Evolutionary conservation across 2,888 invertebrate species (phyloP).

Genomic region (Labia minor): DNA sequence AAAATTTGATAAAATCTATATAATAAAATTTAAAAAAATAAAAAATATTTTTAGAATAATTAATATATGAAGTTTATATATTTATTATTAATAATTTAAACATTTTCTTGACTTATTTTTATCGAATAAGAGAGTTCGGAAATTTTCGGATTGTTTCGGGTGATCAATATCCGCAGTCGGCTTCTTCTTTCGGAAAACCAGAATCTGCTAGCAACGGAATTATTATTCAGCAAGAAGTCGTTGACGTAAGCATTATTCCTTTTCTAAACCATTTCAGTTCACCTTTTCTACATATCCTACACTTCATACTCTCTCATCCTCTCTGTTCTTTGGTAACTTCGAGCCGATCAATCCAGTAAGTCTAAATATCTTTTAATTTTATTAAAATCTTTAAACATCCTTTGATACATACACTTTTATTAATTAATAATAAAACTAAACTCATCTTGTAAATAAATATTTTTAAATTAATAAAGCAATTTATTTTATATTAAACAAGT

Average conservation of each 20-base stretch:
- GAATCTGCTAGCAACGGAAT: not conserved
- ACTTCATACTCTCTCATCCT: conserved; percentile 37
- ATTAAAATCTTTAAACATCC: not conserved
- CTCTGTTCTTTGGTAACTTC: conserved; percentile 63
- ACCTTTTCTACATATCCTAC: not conserved
- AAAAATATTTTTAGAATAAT: not conserved
- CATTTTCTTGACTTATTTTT: not conserved
- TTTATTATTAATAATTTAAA: not conserved
- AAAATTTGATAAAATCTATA: not conserved
- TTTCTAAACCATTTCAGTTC: not conserved
- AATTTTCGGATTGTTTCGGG: not conserved
- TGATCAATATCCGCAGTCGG: not conserved
- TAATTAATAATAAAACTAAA: not conserved
- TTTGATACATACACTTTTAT: not conserved
- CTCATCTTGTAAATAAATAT: not conserved
- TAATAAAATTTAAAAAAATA: not conserved
- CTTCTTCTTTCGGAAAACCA: not conserved
- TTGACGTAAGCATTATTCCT: not conserved
- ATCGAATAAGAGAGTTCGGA: not conserved
- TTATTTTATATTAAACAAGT: too few species aligned
- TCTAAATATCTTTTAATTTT: conserved; percentile 21
- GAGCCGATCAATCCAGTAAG: conserved; percentile 31
- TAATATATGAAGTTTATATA: too few species aligned
- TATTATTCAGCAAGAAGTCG: not conserved
- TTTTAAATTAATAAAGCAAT: too few species aligned